phyloP scores from a whole-genome alignment of 2,888 invertebrate genomes.

The Rambutsinella grinnellia region DNA sequence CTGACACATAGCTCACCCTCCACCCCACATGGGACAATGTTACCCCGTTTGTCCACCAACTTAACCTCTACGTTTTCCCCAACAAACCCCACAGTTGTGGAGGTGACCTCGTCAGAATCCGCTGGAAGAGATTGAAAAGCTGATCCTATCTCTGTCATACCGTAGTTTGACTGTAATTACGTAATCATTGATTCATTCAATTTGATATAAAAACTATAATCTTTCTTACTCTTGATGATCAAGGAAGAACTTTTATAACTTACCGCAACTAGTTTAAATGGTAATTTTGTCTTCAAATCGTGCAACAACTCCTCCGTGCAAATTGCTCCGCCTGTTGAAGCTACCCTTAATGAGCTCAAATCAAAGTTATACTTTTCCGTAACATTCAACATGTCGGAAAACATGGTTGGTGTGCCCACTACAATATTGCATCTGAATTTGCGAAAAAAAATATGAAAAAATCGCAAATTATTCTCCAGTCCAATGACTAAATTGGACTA shows the following conservation, averaged over 20 bases:
- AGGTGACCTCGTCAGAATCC: slow-evolving; percentile 71
- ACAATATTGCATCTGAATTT: slow-evolving; percentile 78
- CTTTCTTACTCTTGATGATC: no score
- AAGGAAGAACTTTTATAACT: no score
- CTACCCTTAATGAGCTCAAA: slow-evolving; percentile 70
- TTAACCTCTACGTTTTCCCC: slow-evolving; percentile 73
- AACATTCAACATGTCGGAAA: slow-evolving; percentile 78
- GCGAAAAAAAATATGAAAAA: no score
- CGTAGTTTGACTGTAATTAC: slow-evolving; percentile 72
- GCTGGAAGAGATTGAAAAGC: slow-evolving; percentile 72
- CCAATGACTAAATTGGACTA: no score
- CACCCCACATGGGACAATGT: slow-evolving; percentile 78
- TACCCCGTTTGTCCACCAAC: slow-evolving; percentile 77
- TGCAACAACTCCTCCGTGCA: slow-evolving; percentile 74
- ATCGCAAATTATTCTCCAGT: no score
- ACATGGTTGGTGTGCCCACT: slow-evolving; percentile 88
- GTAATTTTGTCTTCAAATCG: slow-evolving; percentile 66
- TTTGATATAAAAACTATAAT: neutral
- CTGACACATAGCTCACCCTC: slow-evolving; percentile 83
- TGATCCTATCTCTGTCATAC: slow-evolving; percentile 75
- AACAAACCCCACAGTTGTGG: slow-evolving; percentile 73
- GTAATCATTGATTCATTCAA: neutral
- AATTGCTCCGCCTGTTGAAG: slow-evolving; percentile 81
- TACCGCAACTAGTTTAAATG: slow-evolving; percentile 58
- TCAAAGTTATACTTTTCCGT: slow-evolving; percentile 71